These are phyloP conservation scores for Helicoverpa zea DNA, from an alignment of 1,140 invertebrate genomes.

Conservation along the genomic window DNA sequence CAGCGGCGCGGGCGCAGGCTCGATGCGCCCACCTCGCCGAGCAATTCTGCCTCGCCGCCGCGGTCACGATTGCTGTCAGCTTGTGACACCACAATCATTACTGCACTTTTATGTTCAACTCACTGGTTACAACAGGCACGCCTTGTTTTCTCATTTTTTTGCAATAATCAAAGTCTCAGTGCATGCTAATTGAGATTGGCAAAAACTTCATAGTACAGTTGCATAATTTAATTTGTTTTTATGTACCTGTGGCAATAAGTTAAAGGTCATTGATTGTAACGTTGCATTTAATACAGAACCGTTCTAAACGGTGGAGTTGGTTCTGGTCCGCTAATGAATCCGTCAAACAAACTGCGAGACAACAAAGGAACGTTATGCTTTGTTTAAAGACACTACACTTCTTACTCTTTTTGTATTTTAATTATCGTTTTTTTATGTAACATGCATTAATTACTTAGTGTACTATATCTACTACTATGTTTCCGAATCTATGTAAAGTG, in stretches of 20 bases:
- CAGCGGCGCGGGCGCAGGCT: conserved; percentile 46
- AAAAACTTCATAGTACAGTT: conserved; percentile 33
- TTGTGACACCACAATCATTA: conserved; percentile 59
- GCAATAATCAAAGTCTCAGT: conserved; percentile 37
- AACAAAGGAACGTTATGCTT: conserved; percentile 24
- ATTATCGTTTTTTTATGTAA: neutral
- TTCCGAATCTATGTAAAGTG: too few relatives aligned
- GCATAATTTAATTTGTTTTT: conserved; percentile 41
- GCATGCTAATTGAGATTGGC: conserved; percentile 32
- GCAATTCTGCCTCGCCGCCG: conserved; percentile 40
- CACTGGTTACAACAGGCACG: conserved; percentile 34
- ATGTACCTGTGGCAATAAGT: conserved; percentile 12
- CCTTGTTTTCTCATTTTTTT: conserved; percentile 38
- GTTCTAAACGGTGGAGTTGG: conserved; percentile 12
- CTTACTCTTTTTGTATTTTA: neutral
- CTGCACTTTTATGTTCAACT: conserved; percentile 54
- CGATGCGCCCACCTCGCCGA: conserved; percentile 40
- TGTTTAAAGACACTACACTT: neutral
- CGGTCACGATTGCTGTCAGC: conserved; percentile 57
- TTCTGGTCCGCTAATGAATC: conserved; percentile 34
- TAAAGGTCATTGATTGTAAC: conserved; percentile 19
- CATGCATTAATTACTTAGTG: neutral
- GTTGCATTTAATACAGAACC: conserved; percentile 12
- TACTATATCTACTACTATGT: neutral
- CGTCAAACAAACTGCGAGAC: conserved; percentile 18